A percentile compares a stretch with the other conserved stretches of the same genome.
phyloP scores from a whole-genome alignment of 2,797 vertebrate species.

The Myiotriccus ornatus region DNA sequence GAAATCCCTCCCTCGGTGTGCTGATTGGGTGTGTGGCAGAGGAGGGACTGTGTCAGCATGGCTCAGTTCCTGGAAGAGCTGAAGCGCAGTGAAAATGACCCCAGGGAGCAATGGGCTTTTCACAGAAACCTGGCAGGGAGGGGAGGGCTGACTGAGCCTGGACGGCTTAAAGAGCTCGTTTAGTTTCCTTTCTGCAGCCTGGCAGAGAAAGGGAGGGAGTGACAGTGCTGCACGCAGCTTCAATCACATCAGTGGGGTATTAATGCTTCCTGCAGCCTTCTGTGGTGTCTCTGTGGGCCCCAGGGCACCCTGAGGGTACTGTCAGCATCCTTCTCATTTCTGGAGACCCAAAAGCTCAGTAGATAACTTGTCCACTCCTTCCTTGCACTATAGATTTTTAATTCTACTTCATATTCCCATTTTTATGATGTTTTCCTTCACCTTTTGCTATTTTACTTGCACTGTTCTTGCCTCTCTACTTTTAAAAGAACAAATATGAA shows the following conservation, averaged over 20 bases:
- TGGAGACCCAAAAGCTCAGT: neutral
- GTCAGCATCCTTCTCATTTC: neutral
- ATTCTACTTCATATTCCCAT: neutral
- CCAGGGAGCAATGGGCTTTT: conserved; percentile 54
- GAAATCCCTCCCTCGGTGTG: neutral
- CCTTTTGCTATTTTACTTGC: neutral
- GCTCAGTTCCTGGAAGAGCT: conserved; percentile 66
- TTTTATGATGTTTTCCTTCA: neutral
- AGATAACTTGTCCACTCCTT: neutral
- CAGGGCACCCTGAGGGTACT: neutral
- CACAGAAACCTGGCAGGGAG: conserved; percentile 7
- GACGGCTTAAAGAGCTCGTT: neutral
- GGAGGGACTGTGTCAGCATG: conserved; percentile 44
- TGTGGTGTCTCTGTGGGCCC: neutral
- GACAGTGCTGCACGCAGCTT: neutral
- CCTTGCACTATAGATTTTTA: neutral
- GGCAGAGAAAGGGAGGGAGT: neutral
- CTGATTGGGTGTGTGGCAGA: conserved; percentile 35
- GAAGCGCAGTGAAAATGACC: conserved; percentile 49
- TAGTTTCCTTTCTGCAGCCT: neutral
- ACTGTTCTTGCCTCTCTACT: neutral
- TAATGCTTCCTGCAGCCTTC: neutral
- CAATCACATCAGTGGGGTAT: neutral
- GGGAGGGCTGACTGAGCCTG: conserved; percentile 4
- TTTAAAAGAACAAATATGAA: neutral